Conservation (phyloP, 2,797 vertebrate species). For the Schizothorax lantsangensis region DNA sequence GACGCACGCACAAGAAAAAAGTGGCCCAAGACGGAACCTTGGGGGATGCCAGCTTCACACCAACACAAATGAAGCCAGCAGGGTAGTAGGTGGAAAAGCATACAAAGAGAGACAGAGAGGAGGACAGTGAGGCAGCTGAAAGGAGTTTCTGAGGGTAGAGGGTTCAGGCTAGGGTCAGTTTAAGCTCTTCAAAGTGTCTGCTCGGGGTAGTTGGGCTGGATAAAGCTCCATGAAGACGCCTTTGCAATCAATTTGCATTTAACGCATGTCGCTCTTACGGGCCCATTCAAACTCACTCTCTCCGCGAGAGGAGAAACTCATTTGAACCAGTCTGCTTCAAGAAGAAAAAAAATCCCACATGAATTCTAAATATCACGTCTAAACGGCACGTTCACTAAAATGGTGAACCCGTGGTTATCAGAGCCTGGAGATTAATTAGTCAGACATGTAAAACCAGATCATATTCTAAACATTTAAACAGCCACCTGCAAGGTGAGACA, state of each 20-base stretch:
- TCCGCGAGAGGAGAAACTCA: not conserved
- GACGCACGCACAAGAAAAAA: constrained; percentile 21
- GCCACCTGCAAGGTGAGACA: constrained; percentile 29
- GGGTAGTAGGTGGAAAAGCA: constrained; percentile 14
- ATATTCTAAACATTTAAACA: constrained; percentile 3
- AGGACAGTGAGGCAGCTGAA: constrained; percentile 3
- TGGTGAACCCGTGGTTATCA: not conserved
- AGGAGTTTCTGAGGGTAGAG: not conserved
- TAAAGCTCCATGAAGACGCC: not conserved
- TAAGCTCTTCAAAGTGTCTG: constrained; percentile 36
- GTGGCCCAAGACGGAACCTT: constrained; percentile 20
- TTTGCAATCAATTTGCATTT: constrained; percentile 39
- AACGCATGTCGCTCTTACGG: not conserved
- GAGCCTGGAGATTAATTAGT: constrained; percentile 32
- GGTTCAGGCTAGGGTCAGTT: constrained; percentile 27
- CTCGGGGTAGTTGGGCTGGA: not conserved
- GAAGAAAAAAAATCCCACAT: not conserved
- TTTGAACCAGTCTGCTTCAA: constrained; percentile 15
- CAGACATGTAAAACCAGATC: constrained; percentile 19
- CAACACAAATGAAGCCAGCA: constrained; percentile 4
- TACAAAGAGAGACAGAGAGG: constrained; percentile 4
- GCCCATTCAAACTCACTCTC: not conserved
- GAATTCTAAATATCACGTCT: constrained; percentile 20
- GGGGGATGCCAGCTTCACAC: constrained; percentile 27
- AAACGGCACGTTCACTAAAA: not conserved